Evolutionary conservation across 92 coral and sea anemone species (phyloP), one percentile per base, ranked within the genome.

Genomic region (Bergia puertoricense): DNA sequence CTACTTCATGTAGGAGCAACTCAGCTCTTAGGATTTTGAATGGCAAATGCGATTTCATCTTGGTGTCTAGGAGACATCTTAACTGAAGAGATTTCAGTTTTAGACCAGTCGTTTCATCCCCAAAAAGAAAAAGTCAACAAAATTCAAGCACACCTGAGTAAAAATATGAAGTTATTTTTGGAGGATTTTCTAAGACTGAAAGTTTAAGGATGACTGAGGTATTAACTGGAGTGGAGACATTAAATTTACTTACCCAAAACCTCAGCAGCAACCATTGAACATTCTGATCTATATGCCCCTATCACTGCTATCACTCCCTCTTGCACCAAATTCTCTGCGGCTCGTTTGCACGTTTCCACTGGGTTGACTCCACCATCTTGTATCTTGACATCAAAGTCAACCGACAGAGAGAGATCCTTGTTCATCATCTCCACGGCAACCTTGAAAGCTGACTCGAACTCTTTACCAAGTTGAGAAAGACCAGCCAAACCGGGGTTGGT

Each of bases 351-450:
- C 13, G 95, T 91, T 42, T 86, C 85, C 8, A 90, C 91, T 8
- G 98, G 92, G 14, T 96, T 95, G 2, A 89, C 93, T 0, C 99
- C 99, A 66, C 96, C 96, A 77, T 92, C 96, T 73, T 91, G 92
- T 72, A 95, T 92, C 83, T 91, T 92, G 22, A 95, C 94, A 48
- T 95, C 95, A 81, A 96, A 96, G 88, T 96, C 99, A 42, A 96
- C 96, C 1, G 99, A 93, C 57, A 96, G 79, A 1, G 98, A 89
- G 38, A 92, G 88, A 41, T 96, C 98, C 65, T 94, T 95, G 94
- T 95, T 96, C 94, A 96, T 92, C 99, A 96, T 96, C 73, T 96
- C 99, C 44, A 96, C 97, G 5, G 96, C 99, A 2, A 92, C 93
- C 73, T 91, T 92, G 59, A 96, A 91, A 5, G 96, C 99, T 43